phyloP scores from a whole-genome alignment of 2,797 vertebrate genomes.

The Miopithecus talapoin region DNA sequence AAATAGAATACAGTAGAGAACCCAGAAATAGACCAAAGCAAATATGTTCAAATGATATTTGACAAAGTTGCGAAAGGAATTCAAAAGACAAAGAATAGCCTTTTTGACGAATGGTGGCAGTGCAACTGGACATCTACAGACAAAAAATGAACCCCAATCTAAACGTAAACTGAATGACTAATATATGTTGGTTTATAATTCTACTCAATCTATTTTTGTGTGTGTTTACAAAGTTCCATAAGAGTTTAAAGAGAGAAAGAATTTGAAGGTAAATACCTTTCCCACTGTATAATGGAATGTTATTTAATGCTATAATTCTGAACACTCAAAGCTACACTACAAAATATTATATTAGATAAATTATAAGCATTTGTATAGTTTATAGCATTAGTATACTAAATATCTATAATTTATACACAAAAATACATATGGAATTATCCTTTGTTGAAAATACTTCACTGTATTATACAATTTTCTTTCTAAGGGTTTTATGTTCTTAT shows the following conservation, averaged over 20 bases:
- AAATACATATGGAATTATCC: not conserved
- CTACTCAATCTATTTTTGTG: not conserved
- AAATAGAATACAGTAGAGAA: not conserved
- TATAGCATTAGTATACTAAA: not conserved
- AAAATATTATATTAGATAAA: not conserved
- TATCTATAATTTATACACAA: not conserved
- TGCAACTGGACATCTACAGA: not conserved
- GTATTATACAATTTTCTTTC: not conserved
- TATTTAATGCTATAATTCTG: not conserved
- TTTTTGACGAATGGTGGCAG: not conserved
- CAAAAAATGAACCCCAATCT: not conserved
- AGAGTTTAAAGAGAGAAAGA: not conserved
- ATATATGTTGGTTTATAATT: not conserved
- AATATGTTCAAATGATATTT: not conserved
- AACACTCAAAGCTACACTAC: not conserved
- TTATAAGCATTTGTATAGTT: not conserved
- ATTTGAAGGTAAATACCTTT: not conserved
- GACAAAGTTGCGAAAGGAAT: not conserved
- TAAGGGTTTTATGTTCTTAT: not conserved
- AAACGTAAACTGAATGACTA: not conserved
- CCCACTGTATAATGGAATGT: not conserved
- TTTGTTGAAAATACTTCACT: constrained; percentile 5
- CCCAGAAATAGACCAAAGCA: not conserved
- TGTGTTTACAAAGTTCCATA: not conserved
- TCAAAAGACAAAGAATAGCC: not conserved